Conservation (phyloP, 2,797 vertebrate genomes). For the Ciconia nigra region DNA sequence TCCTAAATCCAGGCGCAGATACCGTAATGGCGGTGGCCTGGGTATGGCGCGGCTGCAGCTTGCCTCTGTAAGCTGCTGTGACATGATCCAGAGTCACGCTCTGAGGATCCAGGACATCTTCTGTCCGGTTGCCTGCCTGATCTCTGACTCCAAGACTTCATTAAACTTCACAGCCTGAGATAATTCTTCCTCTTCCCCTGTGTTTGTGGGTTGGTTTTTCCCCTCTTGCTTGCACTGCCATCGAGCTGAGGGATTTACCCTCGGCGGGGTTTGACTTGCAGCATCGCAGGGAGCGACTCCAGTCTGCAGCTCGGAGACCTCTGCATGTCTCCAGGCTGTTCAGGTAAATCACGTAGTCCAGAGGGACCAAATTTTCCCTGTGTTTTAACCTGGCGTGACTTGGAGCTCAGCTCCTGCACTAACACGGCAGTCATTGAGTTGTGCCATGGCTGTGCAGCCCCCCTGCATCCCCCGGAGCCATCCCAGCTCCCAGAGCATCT, state of each 20-base stretch:
- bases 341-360: background rate
- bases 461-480: background rate
- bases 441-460: background rate
- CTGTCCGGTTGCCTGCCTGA: background rate
- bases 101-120: background rate
- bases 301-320: background rate
- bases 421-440: fast-evolving
- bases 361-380: background rate
- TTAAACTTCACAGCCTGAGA: background rate
- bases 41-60: background rate
- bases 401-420: background rate
- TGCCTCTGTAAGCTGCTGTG: background rate
- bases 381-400: background rate
- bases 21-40: fast-evolving
- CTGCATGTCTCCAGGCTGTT: background rate
- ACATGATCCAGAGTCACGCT: background rate
- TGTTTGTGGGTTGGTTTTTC: background rate
- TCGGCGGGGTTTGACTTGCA: background rate
- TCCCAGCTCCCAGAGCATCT: background rate
- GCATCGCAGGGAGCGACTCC: background rate
- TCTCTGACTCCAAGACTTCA: background rate
- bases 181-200: background rate
- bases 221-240: fast-evolving
- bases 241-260: background rate
- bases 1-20: background rate